These are phyloP conservation scores for Reticulitermes speratus DNA, from an alignment of 1,140 invertebrate species.

Conservation along the genomic window DNA sequence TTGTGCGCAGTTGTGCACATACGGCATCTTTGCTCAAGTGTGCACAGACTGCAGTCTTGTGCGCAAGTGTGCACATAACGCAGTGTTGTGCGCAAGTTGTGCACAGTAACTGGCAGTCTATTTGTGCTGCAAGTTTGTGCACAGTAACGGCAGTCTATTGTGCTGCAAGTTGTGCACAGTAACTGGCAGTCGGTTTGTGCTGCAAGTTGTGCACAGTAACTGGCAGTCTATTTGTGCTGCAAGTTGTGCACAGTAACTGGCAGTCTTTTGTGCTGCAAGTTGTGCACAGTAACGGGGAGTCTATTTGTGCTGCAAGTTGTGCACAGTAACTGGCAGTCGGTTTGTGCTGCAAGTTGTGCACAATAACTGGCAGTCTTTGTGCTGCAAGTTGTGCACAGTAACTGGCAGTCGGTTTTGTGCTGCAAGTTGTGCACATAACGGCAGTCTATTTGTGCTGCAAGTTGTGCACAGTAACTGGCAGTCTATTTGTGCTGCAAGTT, in stretches of 20 bases:
- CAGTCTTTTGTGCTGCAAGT: not conserved
- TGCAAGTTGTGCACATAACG: not conserved
- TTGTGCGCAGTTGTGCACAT: no score
- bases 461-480: not conserved
- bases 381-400: not conserved
- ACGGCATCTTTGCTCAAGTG: no score
- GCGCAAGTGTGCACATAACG: no score
- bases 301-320: not conserved
- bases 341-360: not conserved
- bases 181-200: not conserved
- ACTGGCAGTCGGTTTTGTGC: not conserved
- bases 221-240: not conserved
- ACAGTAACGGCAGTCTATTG: no score
- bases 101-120: not conserved
- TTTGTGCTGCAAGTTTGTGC: not conserved
- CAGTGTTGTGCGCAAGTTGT: not conserved
- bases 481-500: no score
- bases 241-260: not conserved
- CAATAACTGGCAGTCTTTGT: no score
- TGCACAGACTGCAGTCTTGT: no score
- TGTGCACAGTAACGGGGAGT: conserved; percentile 8
- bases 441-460: conserved; percentile 1
- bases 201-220: not conserved
- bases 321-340: not conserved
- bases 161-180: not conserved